phyloP scores from a whole-genome alignment of 1,140 invertebrate genomes.

The Coelopa frigida region DNA sequence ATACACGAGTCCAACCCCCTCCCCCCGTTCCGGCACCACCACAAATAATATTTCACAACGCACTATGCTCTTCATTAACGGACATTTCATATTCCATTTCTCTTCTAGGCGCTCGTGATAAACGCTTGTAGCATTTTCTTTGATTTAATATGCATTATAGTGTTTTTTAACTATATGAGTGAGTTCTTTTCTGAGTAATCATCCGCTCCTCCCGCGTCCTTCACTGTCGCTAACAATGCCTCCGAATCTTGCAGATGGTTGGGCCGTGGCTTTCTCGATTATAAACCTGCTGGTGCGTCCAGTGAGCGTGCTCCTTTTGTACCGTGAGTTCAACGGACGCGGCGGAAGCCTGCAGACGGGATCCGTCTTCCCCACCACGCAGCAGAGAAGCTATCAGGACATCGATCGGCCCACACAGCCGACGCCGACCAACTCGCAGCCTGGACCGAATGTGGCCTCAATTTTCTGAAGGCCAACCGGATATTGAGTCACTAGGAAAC shows the following conservation, averaged over 20 bases:
- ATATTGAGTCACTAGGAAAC: neutral
- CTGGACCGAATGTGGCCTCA: constrained; percentile 39
- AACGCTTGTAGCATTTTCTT: constrained; percentile 40
- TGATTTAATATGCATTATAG: constrained; percentile 37
- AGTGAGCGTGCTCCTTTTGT: constrained; percentile 34
- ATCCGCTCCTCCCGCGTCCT: neutral
- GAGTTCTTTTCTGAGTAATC: constrained; percentile 20
- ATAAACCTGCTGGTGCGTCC: constrained; percentile 38
- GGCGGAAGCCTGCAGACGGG: constrained; percentile 33
- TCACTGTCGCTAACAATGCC: neutral
- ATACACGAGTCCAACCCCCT: too few species aligned
- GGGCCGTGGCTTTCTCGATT: constrained; percentile 36
- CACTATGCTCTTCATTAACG: too few species aligned
- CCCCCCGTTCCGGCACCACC: too few species aligned
- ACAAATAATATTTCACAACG: too few species aligned
- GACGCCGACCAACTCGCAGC: constrained; percentile 34
- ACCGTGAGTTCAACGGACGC: constrained; percentile 37
- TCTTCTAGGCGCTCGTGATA: constrained; percentile 41
- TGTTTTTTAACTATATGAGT: constrained; percentile 36
- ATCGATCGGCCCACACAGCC: constrained; percentile 40
- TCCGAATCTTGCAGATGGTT: constrained; percentile 25
- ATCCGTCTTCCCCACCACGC: constrained; percentile 36
- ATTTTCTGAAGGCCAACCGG: constrained; percentile 28
- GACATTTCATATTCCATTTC: constrained; percentile 7
- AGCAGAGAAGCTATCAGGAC: constrained; percentile 42